phyloP scores from a whole-genome alignment of 2,888 invertebrate species.

The Drosophila multiciliata region DNA sequence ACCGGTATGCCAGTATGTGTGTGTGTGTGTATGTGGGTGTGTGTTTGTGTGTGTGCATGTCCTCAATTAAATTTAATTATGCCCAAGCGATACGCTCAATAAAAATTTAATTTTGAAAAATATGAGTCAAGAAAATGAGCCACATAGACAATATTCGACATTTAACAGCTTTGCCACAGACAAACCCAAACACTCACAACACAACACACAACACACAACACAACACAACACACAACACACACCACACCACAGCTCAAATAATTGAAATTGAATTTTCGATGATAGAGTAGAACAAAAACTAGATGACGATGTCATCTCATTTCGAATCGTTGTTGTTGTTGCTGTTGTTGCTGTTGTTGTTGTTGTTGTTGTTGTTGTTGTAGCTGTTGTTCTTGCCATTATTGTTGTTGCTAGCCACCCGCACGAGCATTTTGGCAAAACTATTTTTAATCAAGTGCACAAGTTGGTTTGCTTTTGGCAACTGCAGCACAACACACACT shows the following conservation, averaged over 20 bases:
- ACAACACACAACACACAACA: conserved; percentile 17
- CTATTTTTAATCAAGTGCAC: conserved; percentile 75
- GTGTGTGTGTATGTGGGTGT: conserved; percentile 22
- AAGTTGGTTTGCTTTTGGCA: conserved; percentile 59
- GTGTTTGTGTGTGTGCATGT: conserved; percentile 47
- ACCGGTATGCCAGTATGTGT: conserved; percentile 9
- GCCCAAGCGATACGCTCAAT: conserved; percentile 80
- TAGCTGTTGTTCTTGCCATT: too few species aligned
- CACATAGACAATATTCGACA: conserved; percentile 62
- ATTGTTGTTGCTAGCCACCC: conserved; percentile 57
- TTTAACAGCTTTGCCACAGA: conserved; percentile 54
- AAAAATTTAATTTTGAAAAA: conserved; percentile 80
- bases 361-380: not conserved
- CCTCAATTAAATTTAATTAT: conserved; percentile 82
- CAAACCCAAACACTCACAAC: conserved; percentile 27
- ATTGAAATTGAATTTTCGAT: conserved; percentile 80
- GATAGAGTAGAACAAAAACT: conserved; percentile 56
- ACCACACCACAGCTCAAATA: conserved; percentile 48
- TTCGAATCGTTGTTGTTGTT: conserved; percentile 1
- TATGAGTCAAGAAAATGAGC: conserved; percentile 71
- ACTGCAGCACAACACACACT: conserved; percentile 45
- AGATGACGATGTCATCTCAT: conserved; percentile 49
- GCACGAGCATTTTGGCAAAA: conserved; percentile 61
- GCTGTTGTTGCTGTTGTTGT: conserved; percentile 17
- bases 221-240: conserved; percentile 16